These are phyloP conservation scores for Octopus sinensis DNA, from an alignment of 1,140 invertebrate genomes.

Conservation along the genomic window DNA sequence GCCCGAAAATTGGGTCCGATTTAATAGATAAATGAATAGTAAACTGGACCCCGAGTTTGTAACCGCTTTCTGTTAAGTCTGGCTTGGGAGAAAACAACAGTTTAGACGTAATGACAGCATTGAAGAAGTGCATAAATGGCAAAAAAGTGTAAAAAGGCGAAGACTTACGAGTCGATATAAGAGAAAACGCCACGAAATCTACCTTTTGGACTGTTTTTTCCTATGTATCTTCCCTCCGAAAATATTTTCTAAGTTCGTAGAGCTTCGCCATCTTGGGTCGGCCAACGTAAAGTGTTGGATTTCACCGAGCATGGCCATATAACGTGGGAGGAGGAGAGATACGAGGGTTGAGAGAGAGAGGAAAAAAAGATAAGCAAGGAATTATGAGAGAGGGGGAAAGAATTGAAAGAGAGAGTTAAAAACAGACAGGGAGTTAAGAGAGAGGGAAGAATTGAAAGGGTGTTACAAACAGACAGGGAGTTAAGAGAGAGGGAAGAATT, in stretches of 20 bases:
- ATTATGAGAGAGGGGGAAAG: background rate
- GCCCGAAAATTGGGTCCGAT: too few species aligned
- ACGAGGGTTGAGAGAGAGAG: background rate
- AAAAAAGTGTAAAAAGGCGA: background rate
- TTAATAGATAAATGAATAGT: too few species aligned
- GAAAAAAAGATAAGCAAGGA: background rate
- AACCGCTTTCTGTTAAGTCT: too few species aligned
- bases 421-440: background rate
- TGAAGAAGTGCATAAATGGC: background rate
- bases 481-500: background rate
- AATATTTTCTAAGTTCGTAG: conserved; percentile 6
- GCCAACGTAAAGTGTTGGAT: background rate
- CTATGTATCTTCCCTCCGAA: conserved; percentile 7
- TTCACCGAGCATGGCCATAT: background rate
- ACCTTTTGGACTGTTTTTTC: background rate
- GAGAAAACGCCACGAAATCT: background rate
- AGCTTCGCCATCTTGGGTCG: conserved; percentile 9
- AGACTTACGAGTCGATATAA: background rate
- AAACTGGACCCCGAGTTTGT: too few species aligned
- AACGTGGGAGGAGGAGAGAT: background rate
- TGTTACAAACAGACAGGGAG: background rate
- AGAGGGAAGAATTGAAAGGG: background rate
- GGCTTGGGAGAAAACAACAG: too few species aligned
- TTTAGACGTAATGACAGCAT: background rate
- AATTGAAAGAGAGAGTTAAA: background rate